phyloP scores from a whole-genome alignment of 2,113 vertebrate genomes.

The Morone saxatilis region DNA sequence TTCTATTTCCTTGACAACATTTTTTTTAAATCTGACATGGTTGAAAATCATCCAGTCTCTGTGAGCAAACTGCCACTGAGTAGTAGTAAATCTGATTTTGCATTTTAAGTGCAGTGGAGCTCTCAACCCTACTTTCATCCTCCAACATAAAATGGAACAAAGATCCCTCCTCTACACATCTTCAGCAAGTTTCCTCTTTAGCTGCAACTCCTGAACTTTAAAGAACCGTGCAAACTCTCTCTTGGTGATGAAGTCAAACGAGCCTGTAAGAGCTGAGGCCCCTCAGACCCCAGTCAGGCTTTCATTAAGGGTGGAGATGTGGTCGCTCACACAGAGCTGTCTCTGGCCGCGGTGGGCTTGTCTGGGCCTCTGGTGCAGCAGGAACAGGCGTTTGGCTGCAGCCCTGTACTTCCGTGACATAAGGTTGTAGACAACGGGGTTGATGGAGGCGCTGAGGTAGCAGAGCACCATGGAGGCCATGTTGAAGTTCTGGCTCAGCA shows the following conservation, averaged over 20 bases:
- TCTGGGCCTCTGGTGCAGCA: slow-evolving; percentile 52
- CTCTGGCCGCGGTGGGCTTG: slow-evolving; percentile 52
- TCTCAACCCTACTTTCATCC: neutral
- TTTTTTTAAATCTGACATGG: neutral
- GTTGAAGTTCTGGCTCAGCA: slow-evolving; percentile 91
- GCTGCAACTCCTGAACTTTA: neutral
- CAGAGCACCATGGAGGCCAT: slow-evolving; percentile 91
- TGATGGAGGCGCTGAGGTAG: slow-evolving; percentile 91
- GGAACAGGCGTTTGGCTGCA: slow-evolving; percentile 86
- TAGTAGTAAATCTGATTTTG: slow-evolving; percentile 23
- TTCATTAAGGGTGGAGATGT: slow-evolving; percentile 76
- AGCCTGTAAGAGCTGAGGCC: neutral
- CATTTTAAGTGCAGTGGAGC: slow-evolving; percentile 4
- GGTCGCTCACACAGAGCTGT: slow-evolving; percentile 67
- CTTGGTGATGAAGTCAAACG: slow-evolving; percentile 7
- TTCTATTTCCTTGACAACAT: neutral
- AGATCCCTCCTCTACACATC: neutral
- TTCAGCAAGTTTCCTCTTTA: neutral
- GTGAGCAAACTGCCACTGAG: slow-evolving; percentile 25
- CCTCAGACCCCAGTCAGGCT: slow-evolving; percentile 76
- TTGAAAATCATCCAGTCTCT: slow-evolving; percentile 4
- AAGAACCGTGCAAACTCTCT: neutral
- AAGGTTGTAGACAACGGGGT: slow-evolving; percentile 91
- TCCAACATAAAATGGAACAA: neutral
- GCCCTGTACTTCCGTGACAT: slow-evolving; percentile 89